Percentiles rank a stretch among this genome's conserved stretches.
Evolutionary conservation across 2,888 invertebrate species (phyloP).

Genomic region (Dioctria rufipes): DNA sequence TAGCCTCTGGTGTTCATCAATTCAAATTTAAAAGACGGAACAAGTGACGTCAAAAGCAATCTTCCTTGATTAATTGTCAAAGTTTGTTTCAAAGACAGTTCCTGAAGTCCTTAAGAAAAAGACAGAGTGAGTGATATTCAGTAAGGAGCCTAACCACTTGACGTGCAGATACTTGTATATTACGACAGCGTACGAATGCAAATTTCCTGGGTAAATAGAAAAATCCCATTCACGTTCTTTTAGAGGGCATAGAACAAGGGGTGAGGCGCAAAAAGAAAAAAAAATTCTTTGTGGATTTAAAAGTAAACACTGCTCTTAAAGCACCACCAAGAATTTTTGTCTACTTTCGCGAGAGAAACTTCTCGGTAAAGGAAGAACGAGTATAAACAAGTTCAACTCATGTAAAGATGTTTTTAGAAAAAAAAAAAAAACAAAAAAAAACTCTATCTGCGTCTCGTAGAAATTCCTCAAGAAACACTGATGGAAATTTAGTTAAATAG

Average conservation of each 20-base stretch:
- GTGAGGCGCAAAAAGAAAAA: no score
- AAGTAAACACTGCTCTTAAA: conserved; percentile 50
- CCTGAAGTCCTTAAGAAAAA: conserved; percentile 22
- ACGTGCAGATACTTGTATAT: conserved; percentile 38
- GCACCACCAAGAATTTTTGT: neutral
- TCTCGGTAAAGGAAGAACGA: conserved; percentile 14
- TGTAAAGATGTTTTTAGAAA: neutral
- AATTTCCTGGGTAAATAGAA: conserved; percentile 51
- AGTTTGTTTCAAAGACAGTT: conserved; percentile 45
- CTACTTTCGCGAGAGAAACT: conserved; percentile 1
- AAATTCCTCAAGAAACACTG: conserved; percentile 9
- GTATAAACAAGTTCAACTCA: neutral
- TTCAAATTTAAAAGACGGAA: conserved; percentile 39
- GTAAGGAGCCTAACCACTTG: conserved; percentile 36
- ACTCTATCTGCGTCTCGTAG: conserved; percentile 10
- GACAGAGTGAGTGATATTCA: conserved; percentile 6
- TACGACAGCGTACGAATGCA: conserved; percentile 48
- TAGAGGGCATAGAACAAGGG: neutral
- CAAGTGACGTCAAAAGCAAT: conserved; percentile 49
- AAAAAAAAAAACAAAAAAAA: no score
- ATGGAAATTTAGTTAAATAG: conserved; percentile 41
- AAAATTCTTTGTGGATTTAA: conserved; percentile 43
- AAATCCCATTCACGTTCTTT: conserved; percentile 48
- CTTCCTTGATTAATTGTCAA: conserved; percentile 52
- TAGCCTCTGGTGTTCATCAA: conserved; percentile 25